Evolutionary conservation across 2,888 invertebrate genomes (phyloP).

Genomic region (Drepana falcataria): DNA sequence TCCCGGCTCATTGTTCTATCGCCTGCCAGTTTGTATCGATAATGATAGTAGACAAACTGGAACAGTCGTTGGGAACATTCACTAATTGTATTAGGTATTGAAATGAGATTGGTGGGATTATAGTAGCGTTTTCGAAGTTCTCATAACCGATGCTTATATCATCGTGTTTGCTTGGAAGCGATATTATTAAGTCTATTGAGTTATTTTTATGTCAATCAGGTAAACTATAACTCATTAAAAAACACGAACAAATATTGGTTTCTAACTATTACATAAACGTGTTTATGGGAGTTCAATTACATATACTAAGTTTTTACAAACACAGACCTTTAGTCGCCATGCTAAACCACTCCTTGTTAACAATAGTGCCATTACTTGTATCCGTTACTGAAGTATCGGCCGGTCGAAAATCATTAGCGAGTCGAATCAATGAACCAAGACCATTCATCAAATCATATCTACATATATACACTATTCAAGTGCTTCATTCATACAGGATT

Average conservation of each 20-base stretch:
- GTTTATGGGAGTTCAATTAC: not conserved
- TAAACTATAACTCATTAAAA: not conserved
- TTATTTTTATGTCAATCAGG: too few species aligned
- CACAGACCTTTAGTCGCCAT: not conserved
- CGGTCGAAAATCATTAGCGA: conserved; percentile 8
- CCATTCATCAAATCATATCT: too few species aligned
- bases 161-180: too few species aligned
- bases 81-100: too few species aligned
- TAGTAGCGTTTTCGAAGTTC: too few species aligned
- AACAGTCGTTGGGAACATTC: not conserved
- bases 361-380: conserved; percentile 18
- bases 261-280: not conserved
- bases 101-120: too few species aligned
- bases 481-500: too few species aligned
- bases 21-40: not conserved
- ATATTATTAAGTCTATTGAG: too few species aligned
- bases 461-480: too few species aligned
- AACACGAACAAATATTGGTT: not conserved
- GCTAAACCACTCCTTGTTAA: conserved; percentile 10
- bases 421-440: not conserved
- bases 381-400: conserved; percentile 12
- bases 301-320: not conserved
- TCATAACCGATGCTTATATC: too few species aligned
- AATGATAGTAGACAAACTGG: not conserved
- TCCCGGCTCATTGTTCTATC: conserved; percentile 4